Conservation (phyloP, 2,888 invertebrate genomes). For the Nudaria mundana region DNA sequence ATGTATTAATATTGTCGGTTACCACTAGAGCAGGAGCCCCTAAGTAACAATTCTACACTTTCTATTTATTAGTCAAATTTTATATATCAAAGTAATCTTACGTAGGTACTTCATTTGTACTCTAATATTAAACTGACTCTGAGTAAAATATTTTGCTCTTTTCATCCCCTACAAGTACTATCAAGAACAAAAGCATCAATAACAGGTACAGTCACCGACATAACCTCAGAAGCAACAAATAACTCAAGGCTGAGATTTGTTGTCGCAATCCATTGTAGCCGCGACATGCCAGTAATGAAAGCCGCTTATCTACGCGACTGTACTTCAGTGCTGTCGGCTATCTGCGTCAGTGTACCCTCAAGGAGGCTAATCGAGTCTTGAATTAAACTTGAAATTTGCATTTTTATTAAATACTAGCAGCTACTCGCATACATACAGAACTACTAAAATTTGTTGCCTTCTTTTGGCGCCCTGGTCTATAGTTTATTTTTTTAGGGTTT, state of each 20-base stretch:
- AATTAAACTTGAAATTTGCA: slow-evolving; percentile 33
- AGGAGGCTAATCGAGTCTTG: slow-evolving; percentile 42
- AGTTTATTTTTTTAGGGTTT: slow-evolving; percentile 4
- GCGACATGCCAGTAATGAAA: slow-evolving; percentile 68
- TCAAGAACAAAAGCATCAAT: slow-evolving; percentile 36
- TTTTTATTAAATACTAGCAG: slow-evolving; percentile 36
- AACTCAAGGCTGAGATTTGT: slow-evolving; percentile 62
- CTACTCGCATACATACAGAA: slow-evolving; percentile 4
- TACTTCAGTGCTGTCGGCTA: slow-evolving; percentile 51
- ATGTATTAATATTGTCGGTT: no score
- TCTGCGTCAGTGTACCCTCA: slow-evolving; percentile 45
- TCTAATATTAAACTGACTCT: no score
- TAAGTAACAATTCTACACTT: no score
- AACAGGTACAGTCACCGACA: slow-evolving; percentile 46
- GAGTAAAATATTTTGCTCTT: neutral
- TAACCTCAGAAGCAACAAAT: slow-evolving; percentile 58
- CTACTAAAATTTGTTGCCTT: neutral
- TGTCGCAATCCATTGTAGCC: slow-evolving; percentile 61
- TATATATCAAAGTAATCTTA: no score
- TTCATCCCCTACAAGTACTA: slow-evolving; percentile 12
- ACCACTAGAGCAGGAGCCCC: no score
- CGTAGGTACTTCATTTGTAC: no score
- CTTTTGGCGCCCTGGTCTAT: neutral
- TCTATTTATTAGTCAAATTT: no score
- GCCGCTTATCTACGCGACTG: slow-evolving; percentile 61